Conservation (phyloP, 2,888 invertebrate species). For the Vandiemenella viatica region DNA sequence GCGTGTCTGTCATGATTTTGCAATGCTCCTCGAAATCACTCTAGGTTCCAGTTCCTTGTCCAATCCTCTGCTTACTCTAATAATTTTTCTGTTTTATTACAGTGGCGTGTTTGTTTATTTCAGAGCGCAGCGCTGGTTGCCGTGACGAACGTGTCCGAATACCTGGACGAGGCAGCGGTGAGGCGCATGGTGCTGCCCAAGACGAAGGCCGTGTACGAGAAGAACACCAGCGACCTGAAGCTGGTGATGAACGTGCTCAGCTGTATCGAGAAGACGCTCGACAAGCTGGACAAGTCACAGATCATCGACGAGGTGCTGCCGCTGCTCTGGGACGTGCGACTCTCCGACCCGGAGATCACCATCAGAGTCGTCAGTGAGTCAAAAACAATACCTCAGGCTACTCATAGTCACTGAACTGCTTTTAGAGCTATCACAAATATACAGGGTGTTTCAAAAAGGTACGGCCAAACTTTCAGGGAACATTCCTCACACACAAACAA, state of each 20-base stretch:
- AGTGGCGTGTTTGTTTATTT: background rate
- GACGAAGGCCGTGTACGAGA: conserved; percentile 65
- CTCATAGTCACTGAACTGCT: too few relatives aligned
- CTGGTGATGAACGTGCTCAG: conserved; percentile 63
- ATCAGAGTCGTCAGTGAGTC: conserved; percentile 89
- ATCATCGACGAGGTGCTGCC: conserved; percentile 85
- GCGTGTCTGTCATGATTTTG: too few relatives aligned
- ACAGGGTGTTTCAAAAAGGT: too few relatives aligned
- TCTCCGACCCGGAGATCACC: conserved; percentile 78
- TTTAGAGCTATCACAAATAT: too few relatives aligned
- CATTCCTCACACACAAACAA: too few relatives aligned
- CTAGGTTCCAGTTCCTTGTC: too few relatives aligned
- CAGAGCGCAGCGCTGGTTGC: conserved; percentile 81
- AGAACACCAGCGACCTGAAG: conserved; percentile 62
- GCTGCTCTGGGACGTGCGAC: conserved; percentile 67
- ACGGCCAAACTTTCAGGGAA: too few relatives aligned
- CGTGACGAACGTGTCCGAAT: conserved; percentile 69
- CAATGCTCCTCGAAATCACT: too few relatives aligned
- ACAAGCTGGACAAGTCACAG: conserved; percentile 70
- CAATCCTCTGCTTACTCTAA: too few relatives aligned
- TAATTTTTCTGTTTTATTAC: too few relatives aligned
- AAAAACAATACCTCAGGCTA: too few relatives aligned
- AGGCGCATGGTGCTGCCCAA: conserved; percentile 67
- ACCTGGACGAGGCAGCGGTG: conserved; percentile 67
- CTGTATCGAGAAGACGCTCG: conserved; percentile 65